These are phyloP conservation scores for Drosophila mercatorum DNA, from an alignment of 2,888 invertebrate species.

Conservation along the genomic window DNA sequence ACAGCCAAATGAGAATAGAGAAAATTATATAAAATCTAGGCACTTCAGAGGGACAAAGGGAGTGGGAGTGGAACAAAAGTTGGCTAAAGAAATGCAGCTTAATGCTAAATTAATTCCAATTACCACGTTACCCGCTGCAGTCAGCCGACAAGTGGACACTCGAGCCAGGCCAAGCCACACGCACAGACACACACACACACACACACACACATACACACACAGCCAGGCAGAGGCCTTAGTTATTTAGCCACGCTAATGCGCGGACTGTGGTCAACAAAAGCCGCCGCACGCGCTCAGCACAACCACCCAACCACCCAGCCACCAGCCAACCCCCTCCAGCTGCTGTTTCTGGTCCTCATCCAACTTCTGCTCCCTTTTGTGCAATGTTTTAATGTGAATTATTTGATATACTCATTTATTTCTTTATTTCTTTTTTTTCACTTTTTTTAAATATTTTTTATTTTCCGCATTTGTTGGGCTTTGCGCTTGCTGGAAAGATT, in stretches of 20 bases:
- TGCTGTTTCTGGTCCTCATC: conserved; percentile 4
- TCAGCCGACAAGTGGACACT: conserved; percentile 52
- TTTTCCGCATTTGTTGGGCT: conserved; percentile 66
- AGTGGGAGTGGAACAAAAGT: conserved; percentile 30
- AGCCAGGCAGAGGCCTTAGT: conserved; percentile 38
- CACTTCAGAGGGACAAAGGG: conserved; percentile 47
- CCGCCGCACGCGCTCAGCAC: conserved; percentile 60
- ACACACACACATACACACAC: conserved; percentile 10
- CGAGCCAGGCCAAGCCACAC: conserved; percentile 31
- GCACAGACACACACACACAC: conserved; percentile 15
- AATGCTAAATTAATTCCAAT: conserved; percentile 81
- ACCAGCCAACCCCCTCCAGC: neutral
- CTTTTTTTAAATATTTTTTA: conserved; percentile 17
- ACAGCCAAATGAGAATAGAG: conserved; percentile 66
- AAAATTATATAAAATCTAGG: conserved; percentile 75
- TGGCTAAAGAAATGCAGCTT: conserved; percentile 74
- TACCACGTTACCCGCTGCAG: conserved; percentile 55
- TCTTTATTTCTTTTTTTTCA: conserved; percentile 14
- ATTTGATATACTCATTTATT: conserved; percentile 61
- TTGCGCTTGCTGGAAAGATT: conserved; percentile 60
- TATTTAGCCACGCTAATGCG: conserved; percentile 80
- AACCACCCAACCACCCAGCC: neutral
- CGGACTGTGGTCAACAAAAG: conserved; percentile 75
- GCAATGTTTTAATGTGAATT: conserved; percentile 62
- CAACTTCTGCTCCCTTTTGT: conserved; percentile 52